Evolutionary conservation across 2,797 vertebrate species (phyloP).

Genomic region (Clarias pachynema): DNA sequence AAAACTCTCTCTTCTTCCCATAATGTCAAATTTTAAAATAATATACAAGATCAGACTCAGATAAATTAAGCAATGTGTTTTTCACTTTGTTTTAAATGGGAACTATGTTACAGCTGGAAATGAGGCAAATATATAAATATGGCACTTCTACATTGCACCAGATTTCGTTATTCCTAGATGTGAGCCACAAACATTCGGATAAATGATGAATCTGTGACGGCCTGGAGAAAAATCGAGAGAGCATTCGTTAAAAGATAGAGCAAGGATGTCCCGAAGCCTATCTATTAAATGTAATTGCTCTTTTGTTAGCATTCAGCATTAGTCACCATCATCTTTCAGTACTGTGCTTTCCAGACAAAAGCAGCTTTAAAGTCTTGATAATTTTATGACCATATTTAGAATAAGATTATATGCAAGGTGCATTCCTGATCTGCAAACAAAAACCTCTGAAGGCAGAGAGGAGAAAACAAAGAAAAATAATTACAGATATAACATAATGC

Average conservation of each 20-base stretch:
- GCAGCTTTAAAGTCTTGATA: not conserved
- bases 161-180: constrained; percentile 8
- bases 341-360: constrained; percentile 10
- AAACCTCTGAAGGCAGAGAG: not conserved
- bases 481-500: not conserved
- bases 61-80: not conserved
- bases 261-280: no score
- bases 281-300: constrained; percentile 33
- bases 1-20: not conserved
- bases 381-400: not conserved
- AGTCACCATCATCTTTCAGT: constrained; percentile 3
- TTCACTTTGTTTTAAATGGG: not conserved
- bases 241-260: constrained; percentile 24
- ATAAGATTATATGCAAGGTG: not conserved
- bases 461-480: not conserved
- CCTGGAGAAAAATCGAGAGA: constrained; percentile 14
- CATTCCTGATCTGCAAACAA: not conserved
- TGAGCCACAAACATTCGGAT: not conserved
- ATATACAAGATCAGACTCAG: not conserved
- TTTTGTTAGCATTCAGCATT: constrained; percentile 24
- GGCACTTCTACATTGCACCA: not conserved
- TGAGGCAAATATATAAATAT: not conserved
- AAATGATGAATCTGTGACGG: constrained; percentile 9
- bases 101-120: not conserved
- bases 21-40: not conserved